A percentile compares a stretch with the other conserved stretches of the same genome.
Conservation (phyloP, 2,888 invertebrate species). For the Epinotia bilunana region DNA sequence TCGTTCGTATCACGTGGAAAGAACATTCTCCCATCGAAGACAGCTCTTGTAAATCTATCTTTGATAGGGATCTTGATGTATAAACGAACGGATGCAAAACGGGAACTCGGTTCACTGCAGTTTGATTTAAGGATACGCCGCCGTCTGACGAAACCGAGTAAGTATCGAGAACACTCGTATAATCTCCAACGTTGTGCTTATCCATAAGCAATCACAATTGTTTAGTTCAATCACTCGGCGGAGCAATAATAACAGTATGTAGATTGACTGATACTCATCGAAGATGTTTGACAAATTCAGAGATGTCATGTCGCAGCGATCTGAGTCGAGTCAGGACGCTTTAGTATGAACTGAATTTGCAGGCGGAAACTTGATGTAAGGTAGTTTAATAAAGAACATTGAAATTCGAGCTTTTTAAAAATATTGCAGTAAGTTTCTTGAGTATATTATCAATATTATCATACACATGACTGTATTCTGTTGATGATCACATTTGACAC, state of each 20-base stretch:
- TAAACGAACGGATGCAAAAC: slow-evolving; percentile 81
- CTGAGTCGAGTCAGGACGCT: slow-evolving; percentile 6
- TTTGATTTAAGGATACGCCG: slow-evolving; percentile 79
- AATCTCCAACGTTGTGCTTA: slow-evolving; percentile 64
- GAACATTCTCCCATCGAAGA: slow-evolving; percentile 69
- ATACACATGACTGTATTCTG: not conserved
- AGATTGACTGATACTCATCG: slow-evolving; percentile 57
- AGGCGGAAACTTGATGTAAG: slow-evolving; percentile 7
- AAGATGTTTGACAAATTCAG: slow-evolving; percentile 52
- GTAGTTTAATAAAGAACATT: not conserved
- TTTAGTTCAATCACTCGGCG: slow-evolving; percentile 64
- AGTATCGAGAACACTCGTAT: slow-evolving; percentile 62
- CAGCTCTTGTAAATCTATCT: slow-evolving; percentile 83
- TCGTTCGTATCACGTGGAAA: slow-evolving; percentile 70
- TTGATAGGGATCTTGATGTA: slow-evolving; percentile 83
- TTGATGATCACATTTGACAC: not conserved
- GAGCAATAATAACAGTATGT: slow-evolving; percentile 52
- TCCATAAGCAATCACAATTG: slow-evolving; percentile 71
- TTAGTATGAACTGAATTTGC: slow-evolving; percentile 21
- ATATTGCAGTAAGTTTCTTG: not conserved
- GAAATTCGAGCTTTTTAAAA: not conserved
- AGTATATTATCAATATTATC: not conserved
- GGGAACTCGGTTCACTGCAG: slow-evolving; percentile 66
- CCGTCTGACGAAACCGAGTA: slow-evolving; percentile 57
- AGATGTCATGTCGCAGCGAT: slow-evolving; percentile 24